Percentiles rank a stretch among this genome's conserved stretches.
Conservation (phyloP, 1,140 invertebrate genomes). For the Oncopeltus fasciatus region DNA sequence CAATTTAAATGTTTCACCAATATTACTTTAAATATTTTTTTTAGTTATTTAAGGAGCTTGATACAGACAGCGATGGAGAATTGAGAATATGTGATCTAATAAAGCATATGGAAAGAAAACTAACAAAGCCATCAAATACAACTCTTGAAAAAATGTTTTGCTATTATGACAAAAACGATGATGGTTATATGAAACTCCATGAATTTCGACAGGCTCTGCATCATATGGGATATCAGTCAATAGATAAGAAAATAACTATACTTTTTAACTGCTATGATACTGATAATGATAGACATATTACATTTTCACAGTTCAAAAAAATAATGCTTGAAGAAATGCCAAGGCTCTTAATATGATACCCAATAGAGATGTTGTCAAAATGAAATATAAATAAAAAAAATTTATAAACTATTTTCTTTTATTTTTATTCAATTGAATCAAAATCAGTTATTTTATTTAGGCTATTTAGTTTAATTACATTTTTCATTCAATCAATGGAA, state of each 20-base stretch:
- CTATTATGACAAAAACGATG: conserved; percentile 13
- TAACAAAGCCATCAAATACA: neutral
- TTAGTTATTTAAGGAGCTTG: too few species aligned
- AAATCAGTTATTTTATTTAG: too few species aligned
- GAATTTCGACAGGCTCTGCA: neutral
- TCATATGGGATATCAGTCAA: neutral
- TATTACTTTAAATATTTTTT: too few species aligned
- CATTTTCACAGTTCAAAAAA: neutral
- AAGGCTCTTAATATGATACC: too few species aligned
- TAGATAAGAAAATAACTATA: neutral
- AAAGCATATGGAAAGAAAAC: neutral
- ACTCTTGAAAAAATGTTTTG: neutral
- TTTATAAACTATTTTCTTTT: too few species aligned
- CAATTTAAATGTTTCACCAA: too few species aligned
- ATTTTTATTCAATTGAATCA: too few species aligned
- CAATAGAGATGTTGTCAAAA: too few species aligned
- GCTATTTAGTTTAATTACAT: too few species aligned
- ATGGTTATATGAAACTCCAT: conserved; percentile 4
- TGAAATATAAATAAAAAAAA: too few species aligned
- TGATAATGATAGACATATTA: neutral
- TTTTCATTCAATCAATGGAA: too few species aligned
- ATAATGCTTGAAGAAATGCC: neutral
- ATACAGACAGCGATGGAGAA: neutral
- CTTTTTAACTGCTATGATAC: neutral
- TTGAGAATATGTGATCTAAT: neutral